Evolutionary conservation across 2,113 vertebrate species (phyloP).

Genomic region (Etia nguti): DNA sequence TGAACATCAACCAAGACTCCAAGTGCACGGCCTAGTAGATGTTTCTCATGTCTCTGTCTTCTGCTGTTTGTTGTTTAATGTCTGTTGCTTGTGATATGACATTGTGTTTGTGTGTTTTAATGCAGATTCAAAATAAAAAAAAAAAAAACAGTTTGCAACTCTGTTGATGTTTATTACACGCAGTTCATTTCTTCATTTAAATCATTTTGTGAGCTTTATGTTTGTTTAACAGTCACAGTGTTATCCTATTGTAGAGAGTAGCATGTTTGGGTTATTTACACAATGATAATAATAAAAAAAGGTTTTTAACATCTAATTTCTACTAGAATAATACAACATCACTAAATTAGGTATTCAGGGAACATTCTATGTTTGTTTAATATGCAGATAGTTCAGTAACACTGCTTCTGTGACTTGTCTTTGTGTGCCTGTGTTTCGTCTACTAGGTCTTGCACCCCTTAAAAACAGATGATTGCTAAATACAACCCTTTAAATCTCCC

Average conservation of each 20-base stretch:
- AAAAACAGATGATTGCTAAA: not conserved
- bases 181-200: constrained; percentile 31
- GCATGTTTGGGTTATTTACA: not conserved
- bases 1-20: constrained; percentile 42
- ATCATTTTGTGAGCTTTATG: not conserved
- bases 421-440: constrained; percentile 28
- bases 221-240: not conserved
- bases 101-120: constrained; percentile 49
- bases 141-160: constrained; percentile 42
- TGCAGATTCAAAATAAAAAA: constrained; percentile 66
- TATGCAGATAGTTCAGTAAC: not conserved
- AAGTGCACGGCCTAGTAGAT: constrained; percentile 54
- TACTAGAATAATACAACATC: not conserved
- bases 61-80: constrained; percentile 45
- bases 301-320: not conserved
- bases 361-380: not conserved
- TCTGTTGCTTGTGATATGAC: constrained; percentile 48
- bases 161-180: constrained; percentile 47
- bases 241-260: not conserved
- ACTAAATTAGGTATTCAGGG: not conserved
- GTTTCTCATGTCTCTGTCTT: constrained; percentile 32
- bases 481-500: not conserved
- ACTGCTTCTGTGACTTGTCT: constrained; percentile 21
- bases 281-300: not conserved
- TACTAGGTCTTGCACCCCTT: constrained; percentile 42